Percentiles rank a stretch among this genome's conserved stretches.
These are phyloP conservation scores for Gymnocephalus cernua DNA, from an alignment of 2,113 vertebrate genomes.

Conservation along the genomic window DNA sequence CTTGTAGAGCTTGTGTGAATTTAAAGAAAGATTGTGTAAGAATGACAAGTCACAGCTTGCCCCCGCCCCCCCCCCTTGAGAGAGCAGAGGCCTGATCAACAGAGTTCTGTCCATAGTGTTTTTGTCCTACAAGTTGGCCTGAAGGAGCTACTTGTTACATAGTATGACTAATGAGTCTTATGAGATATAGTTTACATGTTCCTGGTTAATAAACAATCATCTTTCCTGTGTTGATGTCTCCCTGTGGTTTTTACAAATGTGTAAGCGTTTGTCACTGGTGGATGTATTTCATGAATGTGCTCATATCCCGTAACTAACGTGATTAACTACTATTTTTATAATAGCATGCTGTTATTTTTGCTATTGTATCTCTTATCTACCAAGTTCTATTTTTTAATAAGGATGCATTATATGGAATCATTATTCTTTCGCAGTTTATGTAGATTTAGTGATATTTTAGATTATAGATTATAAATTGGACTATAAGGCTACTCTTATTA, in stretches of 20 bases:
- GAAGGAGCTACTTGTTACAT: conserved; percentile 52
- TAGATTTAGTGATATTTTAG: background rate
- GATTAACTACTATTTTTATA: conserved; percentile 6
- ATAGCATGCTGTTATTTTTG: background rate
- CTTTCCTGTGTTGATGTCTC: conserved; percentile 54
- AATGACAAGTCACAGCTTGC: conserved; percentile 4
- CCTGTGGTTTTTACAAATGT: conserved; percentile 26
- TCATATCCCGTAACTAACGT: background rate
- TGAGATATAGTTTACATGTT: conserved; percentile 56
- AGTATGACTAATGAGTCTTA: conserved; percentile 57
- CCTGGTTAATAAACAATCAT: conserved; percentile 53
- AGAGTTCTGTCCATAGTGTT: background rate
- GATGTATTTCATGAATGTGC: conserved; percentile 18
- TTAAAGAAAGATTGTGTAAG: conserved; percentile 6
- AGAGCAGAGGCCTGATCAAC: conserved; percentile 22
- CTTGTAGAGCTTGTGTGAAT: background rate
- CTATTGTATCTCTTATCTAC: background rate
- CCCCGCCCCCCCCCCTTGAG: background rate
- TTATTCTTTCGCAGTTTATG: too few relatives aligned
- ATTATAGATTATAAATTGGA: background rate
- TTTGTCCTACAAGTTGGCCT: conserved; percentile 6
- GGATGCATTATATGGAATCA: background rate
- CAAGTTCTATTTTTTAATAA: background rate
- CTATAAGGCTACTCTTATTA: background rate
- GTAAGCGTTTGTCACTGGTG: conserved; percentile 18